Evolutionary conservation across 2,797 vertebrate species (phyloP), one percentile per base, ranked within the genome.

Genomic region (Bucorvus abyssinicus): DNA sequence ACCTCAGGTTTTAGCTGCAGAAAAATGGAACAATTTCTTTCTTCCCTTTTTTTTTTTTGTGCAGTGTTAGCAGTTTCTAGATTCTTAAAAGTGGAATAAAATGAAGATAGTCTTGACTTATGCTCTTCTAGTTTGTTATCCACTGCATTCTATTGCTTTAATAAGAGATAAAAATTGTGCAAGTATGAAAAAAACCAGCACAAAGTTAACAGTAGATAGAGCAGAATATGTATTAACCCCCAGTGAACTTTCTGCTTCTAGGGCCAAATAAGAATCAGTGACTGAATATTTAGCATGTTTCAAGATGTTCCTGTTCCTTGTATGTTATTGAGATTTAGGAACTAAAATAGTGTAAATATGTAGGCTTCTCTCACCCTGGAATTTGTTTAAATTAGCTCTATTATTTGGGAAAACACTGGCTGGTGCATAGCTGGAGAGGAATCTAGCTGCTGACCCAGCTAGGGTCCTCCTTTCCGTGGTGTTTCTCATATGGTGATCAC

Each of bases 401-500:
- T 36, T 64, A 6, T 50, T 63, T 17, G 27, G n/a, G 68, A 57
- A 70, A 60, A 17, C 2, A 5, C 7, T 27, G 55, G 12, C 71
- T 87, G 78, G 17, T 50, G 26, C 34, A 6, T 24, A 20, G 19
- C 44, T 87, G 60, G n/a, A 79, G 44, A 42, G 40, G 49, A 49
- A 16, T 57, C 32, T 4, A 6, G 23, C 49, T 68, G 32, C 52
- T 53, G 38, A 15, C 29, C 21, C 45, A 21, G 52, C 20, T 9
- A 9, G 24, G n/a, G 7, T 34, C 30, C 13, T 74, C 15, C 27
- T 82, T 24, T 13, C 50, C 36, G 4, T 15, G 36, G 5, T 27
- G 34, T 10, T 74, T 34, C 59, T 56, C 15, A 16, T 47, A 1
- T 0, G 0, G 9, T 7, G 26, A 8, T 29, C 49, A 1, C 18